phyloP scores from a whole-genome alignment of 2,113 vertebrate genomes.

The Nibea coibor region DNA sequence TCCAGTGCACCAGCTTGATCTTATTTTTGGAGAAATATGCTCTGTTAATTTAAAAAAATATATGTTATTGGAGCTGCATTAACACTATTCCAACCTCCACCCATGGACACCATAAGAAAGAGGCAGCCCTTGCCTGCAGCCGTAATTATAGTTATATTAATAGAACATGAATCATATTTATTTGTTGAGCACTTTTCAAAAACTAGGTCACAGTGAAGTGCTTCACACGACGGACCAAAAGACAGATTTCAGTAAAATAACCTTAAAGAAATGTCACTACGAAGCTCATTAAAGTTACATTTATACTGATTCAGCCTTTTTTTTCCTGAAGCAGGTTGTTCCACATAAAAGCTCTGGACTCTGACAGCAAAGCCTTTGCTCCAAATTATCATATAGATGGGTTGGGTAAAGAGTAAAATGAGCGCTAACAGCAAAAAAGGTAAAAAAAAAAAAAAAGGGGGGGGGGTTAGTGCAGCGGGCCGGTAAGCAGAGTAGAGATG shows the following conservation, averaged over 20 bases:
- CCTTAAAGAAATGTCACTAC: no score
- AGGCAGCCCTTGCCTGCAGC: background rate
- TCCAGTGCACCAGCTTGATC: background rate
- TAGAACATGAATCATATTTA: background rate
- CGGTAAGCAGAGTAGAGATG: constrained; percentile 5
- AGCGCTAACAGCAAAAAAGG: background rate
- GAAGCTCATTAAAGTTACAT: background rate
- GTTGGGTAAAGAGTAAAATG: background rate
- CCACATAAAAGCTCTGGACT: background rate
- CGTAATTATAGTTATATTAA: background rate
- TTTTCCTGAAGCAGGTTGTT: background rate
- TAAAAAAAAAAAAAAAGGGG: background rate
- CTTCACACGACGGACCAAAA: background rate
- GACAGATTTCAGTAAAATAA: background rate
- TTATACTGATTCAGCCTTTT: background rate
- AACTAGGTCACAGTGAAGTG: background rate
- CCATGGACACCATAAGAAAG: background rate
- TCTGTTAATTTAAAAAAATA: background rate
- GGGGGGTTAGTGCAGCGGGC: background rate
- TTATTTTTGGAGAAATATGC: background rate
- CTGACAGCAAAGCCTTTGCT: background rate
- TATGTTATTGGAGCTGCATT: background rate
- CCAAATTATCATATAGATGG: background rate
- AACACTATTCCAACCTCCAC: background rate
- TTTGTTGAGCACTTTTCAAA: background rate